These are phyloP conservation scores for Chinchilla lanigera DNA, from an alignment of 2,113 vertebrate genomes.

Conservation along the genomic window DNA sequence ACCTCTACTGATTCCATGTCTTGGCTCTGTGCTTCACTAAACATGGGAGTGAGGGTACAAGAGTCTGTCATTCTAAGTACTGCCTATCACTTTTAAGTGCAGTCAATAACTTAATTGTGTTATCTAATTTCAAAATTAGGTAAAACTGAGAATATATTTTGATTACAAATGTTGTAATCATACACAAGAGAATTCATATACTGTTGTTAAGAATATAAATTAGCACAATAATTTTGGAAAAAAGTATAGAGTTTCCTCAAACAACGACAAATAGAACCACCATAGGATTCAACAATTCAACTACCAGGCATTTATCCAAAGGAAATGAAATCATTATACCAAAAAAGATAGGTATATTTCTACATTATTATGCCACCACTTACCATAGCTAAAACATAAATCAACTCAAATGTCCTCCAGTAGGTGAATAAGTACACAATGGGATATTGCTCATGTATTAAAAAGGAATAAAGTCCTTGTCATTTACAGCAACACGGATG, in stretches of 20 bases:
- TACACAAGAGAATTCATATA: not conserved
- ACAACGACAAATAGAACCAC: not conserved
- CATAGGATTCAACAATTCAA: not conserved
- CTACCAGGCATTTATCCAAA: not conserved
- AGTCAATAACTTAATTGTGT: not conserved
- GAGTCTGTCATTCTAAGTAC: not conserved
- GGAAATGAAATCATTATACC: not conserved
- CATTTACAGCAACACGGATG: not conserved
- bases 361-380: not conserved
- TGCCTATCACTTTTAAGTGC: not conserved
- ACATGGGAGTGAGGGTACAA: too few relatives aligned
- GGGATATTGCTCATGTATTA: not conserved
- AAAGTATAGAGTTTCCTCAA: not conserved
- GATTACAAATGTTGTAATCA: not conserved
- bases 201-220: not conserved
- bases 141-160: conserved; percentile 19
- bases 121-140: not conserved
- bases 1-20: too few relatives aligned
- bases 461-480: not conserved
- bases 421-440: not conserved
- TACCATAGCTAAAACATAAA: not conserved
- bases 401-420: not conserved
- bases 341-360: not conserved
- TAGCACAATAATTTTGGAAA: not conserved
- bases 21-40: not conserved